These are phyloP conservation scores for Caenorhabditis sp. DNA, from an alignment of 2,888 invertebrate species.

Conservation along the genomic window DNA sequence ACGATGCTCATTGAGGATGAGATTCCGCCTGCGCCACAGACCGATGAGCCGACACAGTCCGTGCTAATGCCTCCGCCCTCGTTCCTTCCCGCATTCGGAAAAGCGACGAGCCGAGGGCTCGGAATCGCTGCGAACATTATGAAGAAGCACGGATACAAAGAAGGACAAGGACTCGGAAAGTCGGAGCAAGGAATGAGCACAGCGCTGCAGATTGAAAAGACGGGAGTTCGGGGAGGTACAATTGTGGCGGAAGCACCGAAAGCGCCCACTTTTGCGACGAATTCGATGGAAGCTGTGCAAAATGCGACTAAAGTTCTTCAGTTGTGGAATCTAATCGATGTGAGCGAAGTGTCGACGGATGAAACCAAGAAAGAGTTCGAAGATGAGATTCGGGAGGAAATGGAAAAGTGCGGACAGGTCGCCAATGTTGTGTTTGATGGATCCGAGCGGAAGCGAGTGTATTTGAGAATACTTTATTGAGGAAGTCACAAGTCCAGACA, in stretches of 20 bases:
- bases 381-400: constrained; percentile 98
- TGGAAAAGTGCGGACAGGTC: constrained; percentile 97
- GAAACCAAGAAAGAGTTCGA: constrained; percentile 87
- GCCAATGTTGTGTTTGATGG: constrained; percentile 92
- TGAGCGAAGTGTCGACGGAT: constrained; percentile 82
- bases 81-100: constrained; percentile 63
- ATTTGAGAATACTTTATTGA: background rate
- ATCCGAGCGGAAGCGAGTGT: constrained; percentile 82
- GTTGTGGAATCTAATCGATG: constrained; percentile 94
- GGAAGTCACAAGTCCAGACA: constrained; percentile 4
- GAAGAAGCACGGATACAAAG: constrained; percentile 98
- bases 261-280: constrained; percentile 51
- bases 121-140: constrained; percentile 98
- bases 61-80: constrained; percentile 59
- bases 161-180: constrained; percentile 89
- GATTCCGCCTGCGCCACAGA: constrained; percentile 7
- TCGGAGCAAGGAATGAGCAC: constrained; percentile 86
- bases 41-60: constrained; percentile 4
- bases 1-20: constrained; percentile 88
- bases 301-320: constrained; percentile 92
- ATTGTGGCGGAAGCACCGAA: constrained; percentile 79
- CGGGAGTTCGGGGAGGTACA: constrained; percentile 52
- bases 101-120: constrained; percentile 74
- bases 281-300: constrained; percentile 90
- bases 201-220: constrained; percentile 87